Percentiles rank a stretch among this genome's conserved stretches.
These are phyloP conservation scores for Caenorhabditis tropicalis DNA, from an alignment of 1,140 invertebrate genomes.

Conservation along the genomic window DNA sequence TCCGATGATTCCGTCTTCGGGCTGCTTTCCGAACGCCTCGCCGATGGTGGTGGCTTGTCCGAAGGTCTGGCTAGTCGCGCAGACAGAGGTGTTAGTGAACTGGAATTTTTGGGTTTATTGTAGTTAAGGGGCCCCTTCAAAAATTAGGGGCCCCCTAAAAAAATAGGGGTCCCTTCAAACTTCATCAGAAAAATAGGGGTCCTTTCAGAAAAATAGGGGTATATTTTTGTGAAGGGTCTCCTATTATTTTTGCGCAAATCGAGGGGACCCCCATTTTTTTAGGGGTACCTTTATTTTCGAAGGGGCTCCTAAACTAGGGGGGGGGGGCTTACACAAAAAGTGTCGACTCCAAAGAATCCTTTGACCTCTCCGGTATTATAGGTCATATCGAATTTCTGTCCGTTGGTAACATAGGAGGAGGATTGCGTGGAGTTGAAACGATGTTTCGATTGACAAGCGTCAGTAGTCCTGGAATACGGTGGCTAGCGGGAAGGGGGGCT, in stretches of 20 bases:
- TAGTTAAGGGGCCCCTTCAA: too few relatives aligned
- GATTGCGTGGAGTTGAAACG: slow-evolving; percentile 31
- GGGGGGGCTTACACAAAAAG: slow-evolving; percentile 49
- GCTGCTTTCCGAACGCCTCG: slow-evolving; percentile 59
- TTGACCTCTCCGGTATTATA: slow-evolving; percentile 50
- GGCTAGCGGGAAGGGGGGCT: too few relatives aligned
- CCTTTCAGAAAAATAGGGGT: too few relatives aligned
- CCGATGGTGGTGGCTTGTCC: slow-evolving; percentile 62
- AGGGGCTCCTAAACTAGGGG: too few relatives aligned
- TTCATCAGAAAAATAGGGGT: too few relatives aligned
- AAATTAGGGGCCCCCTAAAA: too few relatives aligned
- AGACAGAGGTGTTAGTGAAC: slow-evolving; percentile 46
- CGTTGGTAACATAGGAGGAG: not conserved
- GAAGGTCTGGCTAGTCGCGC: slow-evolving; percentile 47
- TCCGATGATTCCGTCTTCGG: slow-evolving; percentile 59
- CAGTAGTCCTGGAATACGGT: not conserved
- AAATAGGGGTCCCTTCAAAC: too few relatives aligned
- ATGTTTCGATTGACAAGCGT: slow-evolving; percentile 47
- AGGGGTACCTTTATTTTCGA: too few relatives aligned
- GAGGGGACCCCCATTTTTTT: too few relatives aligned
- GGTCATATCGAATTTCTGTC: slow-evolving; percentile 34
- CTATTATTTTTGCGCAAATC: too few relatives aligned
- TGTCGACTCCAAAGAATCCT: slow-evolving; percentile 37
- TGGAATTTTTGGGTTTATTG: slow-evolving; percentile 33
- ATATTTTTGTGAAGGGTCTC: too few relatives aligned